phyloP scores from a whole-genome alignment of 2,113 vertebrate genomes.

The Fulmarus glacialis region DNA sequence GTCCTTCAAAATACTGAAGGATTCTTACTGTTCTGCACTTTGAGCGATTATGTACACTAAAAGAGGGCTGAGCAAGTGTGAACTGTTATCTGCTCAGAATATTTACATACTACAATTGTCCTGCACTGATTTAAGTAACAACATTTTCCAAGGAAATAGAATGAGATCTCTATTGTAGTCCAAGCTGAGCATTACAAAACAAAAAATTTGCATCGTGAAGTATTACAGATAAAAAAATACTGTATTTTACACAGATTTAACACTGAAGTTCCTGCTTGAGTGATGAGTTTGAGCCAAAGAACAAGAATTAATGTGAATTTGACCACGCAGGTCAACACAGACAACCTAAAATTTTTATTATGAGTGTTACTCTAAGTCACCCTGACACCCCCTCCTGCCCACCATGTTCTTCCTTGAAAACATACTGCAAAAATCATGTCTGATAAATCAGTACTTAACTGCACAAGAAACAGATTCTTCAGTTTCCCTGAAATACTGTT shows the following conservation, averaged over 20 bases:
- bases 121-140: neutral
- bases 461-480: neutral
- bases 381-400: neutral
- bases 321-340: neutral
- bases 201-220: neutral
- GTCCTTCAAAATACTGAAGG: neutral
- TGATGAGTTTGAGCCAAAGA: neutral
- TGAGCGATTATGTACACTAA: neutral
- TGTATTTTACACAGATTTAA: neutral
- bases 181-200: neutral
- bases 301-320: neutral
- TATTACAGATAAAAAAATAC: neutral
- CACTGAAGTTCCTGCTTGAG: neutral
- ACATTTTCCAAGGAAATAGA: neutral
- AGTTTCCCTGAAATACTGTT: neutral
- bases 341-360: neutral
- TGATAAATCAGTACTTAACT: neutral
- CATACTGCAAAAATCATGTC: neutral
- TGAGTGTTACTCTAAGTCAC: neutral
- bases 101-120: neutral
- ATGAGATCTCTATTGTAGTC: neutral
- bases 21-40: neutral
- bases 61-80: neutral
- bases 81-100: neutral
- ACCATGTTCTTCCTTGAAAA: neutral